These are phyloP conservation scores for Schrankia costaestrigalis DNA, from an alignment of 2,888 invertebrate species.

Conservation along the genomic window DNA sequence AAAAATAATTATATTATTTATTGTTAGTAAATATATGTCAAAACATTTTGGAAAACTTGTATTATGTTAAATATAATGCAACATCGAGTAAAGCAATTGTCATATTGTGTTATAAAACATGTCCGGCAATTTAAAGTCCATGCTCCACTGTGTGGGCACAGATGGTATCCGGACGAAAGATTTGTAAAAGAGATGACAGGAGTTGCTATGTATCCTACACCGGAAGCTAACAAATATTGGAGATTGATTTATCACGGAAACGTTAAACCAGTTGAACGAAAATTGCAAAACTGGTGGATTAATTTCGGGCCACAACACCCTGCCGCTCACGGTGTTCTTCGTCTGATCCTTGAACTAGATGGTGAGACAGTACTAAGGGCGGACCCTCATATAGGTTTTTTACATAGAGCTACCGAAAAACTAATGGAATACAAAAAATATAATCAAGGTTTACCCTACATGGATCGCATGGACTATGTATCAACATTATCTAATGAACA, in stretches of 20 bases:
- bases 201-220: slow-evolving; percentile 80
- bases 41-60: not conserved
- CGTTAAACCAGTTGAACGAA: slow-evolving; percentile 75
- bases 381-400: slow-evolving; percentile 92
- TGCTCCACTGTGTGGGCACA: slow-evolving; percentile 36
- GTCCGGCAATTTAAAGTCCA: slow-evolving; percentile 36
- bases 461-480: slow-evolving; percentile 93
- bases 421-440: slow-evolving; percentile 94
- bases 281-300: slow-evolving; percentile 83
- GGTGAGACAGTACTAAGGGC: slow-evolving; percentile 90
- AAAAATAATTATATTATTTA: too few relatives aligned
- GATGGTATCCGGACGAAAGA: slow-evolving; percentile 85
- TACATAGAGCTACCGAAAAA: slow-evolving; percentile 95
- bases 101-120: slow-evolving; percentile 8
- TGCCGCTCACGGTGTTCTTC: slow-evolving; percentile 93
- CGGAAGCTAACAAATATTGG: slow-evolving; percentile 55
- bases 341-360: slow-evolving; percentile 89
- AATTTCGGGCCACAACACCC: slow-evolving; percentile 96
- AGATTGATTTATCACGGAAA: slow-evolving; percentile 56
- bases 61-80: too few relatives aligned
- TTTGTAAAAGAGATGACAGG: slow-evolving; percentile 78
- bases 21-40: too few relatives aligned
- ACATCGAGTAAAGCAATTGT: slow-evolving; percentile 8
- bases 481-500: slow-evolving; percentile 92
- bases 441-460: slow-evolving; percentile 90